Conservation (phyloP, 2,113 vertebrate genomes). For the Petromus typicus region DNA sequence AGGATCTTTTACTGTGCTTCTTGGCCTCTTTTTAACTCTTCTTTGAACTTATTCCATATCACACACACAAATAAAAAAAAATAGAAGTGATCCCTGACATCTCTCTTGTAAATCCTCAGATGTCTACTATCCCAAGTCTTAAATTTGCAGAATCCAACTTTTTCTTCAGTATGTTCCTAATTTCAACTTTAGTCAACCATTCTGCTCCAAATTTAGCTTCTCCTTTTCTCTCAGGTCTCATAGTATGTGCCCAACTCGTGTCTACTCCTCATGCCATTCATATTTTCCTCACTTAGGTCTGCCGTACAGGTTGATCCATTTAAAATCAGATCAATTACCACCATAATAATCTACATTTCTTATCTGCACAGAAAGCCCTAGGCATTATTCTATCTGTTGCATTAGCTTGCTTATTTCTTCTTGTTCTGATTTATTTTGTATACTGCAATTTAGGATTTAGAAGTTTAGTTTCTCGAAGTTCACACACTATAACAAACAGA, state of each 20-base stretch:
- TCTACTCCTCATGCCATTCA: background rate
- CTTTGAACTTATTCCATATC: background rate
- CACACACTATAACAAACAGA: background rate
- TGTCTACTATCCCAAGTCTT: background rate
- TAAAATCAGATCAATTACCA: background rate
- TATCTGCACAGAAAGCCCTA: background rate
- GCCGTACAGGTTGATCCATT: background rate
- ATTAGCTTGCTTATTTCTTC: background rate
- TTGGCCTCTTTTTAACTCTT: background rate
- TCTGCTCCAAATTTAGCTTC: background rate
- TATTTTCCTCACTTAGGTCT: background rate
- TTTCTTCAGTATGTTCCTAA: background rate
- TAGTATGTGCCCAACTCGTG: background rate
- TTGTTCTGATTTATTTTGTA: background rate
- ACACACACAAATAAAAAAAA: background rate
- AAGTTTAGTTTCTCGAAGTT: background rate
- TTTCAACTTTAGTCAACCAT: background rate
- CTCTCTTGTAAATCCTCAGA: background rate
- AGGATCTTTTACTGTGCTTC: background rate
- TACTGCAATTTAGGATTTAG: background rate
- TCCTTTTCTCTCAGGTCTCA: background rate
- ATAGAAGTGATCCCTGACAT: background rate
- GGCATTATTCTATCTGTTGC: background rate
- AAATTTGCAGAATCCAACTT: background rate
- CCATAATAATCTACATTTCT: background rate